Evolutionary conservation across 2,113 vertebrate species (phyloP), one percentile per base, ranked within the genome.

Genomic region (Otis tarda): DNA sequence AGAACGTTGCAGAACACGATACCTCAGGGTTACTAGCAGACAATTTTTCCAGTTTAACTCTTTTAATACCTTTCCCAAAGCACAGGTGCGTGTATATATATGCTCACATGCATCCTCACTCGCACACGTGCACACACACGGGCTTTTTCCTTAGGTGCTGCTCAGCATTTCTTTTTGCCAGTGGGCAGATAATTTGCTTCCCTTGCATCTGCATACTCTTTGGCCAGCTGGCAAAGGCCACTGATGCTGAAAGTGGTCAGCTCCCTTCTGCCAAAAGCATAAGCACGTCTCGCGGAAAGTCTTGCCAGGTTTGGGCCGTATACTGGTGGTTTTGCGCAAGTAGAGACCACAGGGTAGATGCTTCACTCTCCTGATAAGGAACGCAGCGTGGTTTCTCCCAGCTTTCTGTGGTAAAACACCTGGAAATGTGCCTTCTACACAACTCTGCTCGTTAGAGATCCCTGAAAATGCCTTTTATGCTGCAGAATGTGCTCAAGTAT

Each of bases 191-290:
- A 86, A 87, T 91, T 91, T 94, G 93, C 74, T 96, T 96, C 96
- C 89, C 87, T 95, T 90, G 95, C 96, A 96, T 96, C 91, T 97
- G 93, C 80, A 88, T 53, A 20, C 82, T 92, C 67, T 96, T 90
- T 91, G 92, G 90, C 97, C 94, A 97, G 90, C 96, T 97, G 97
- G 95, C 94, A 97, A 33, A 97, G 82, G 63, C 83, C 55, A 33
- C 69, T 76, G 87, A 91, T 97, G 92, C 96, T 97, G 37, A n/a
- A 79, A 97, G 84, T 94, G 83, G 88, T 96, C 55, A 31, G 82
- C 65, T 90, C 33, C 53, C 28, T 91, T 57, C 92, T 97, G 95
- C 94, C 95, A 96, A 92, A 97, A 96, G 91, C 92, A 90, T 77
- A 71, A 97, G 94, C 92, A 89, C 92, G 94, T 94, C 95, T 93